phyloP scores from a whole-genome alignment of 1,140 invertebrate genomes.

The Drosophila suzukii region DNA sequence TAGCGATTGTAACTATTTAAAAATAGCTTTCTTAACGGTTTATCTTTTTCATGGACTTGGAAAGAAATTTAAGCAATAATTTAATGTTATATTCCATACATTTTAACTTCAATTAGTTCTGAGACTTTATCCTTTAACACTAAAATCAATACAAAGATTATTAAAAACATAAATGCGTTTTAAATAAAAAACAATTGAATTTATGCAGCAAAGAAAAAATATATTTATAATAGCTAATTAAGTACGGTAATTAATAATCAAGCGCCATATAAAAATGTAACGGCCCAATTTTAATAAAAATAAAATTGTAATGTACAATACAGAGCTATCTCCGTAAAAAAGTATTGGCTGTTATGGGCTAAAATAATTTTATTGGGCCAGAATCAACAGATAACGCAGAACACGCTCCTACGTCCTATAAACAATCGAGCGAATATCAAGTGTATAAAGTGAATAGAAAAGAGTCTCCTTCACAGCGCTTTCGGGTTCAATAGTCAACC shows the following conservation, averaged over 20 bases:
- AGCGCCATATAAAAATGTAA: background rate
- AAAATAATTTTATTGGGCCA: constrained; percentile 52
- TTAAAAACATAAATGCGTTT: no score
- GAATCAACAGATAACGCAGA: constrained; percentile 51
- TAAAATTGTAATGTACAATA: background rate
- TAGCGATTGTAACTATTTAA: background rate
- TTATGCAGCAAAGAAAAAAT: background rate
- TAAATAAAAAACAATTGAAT: background rate
- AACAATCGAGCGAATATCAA: constrained; percentile 56
- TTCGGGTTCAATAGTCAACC: constrained; percentile 73
- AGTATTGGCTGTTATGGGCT: background rate
- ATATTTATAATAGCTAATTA: background rate
- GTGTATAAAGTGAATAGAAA: constrained; percentile 20
- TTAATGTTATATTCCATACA: no score
- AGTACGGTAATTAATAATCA: background rate
- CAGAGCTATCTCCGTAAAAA: background rate
- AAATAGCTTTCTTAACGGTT: background rate
- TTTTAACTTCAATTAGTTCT: no score
- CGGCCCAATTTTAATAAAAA: background rate
- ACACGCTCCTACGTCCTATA: constrained; percentile 42
- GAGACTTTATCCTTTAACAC: no score
- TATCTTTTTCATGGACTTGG: background rate
- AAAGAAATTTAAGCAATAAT: background rate
- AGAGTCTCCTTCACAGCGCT: constrained; percentile 25
- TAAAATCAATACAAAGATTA: no score